Conservation (phyloP, 92 coral and sea anemone genomes). For the Zoanthus gigantus region DNA sequence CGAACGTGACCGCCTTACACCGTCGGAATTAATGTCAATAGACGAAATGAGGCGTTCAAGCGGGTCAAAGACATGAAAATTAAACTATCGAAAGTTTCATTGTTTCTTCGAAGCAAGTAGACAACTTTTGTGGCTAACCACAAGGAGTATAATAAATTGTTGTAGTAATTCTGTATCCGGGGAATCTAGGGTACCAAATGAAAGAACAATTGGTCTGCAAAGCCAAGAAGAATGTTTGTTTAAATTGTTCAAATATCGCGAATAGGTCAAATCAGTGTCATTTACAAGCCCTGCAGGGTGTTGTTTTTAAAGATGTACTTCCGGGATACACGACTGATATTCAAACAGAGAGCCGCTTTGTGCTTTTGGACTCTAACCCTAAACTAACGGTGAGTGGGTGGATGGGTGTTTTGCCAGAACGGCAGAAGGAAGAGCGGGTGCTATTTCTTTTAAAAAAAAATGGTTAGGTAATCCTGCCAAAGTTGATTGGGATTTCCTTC, state of each 20-base stretch:
- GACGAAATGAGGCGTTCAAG: background rate
- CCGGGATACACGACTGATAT: background rate
- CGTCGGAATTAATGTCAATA: background rate
- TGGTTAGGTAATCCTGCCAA: too few relatives aligned
- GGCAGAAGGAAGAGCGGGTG: too few relatives aligned
- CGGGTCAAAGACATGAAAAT: background rate
- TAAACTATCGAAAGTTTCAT: background rate
- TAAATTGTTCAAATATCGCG: background rate
- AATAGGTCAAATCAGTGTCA: background rate
- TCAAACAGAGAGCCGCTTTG: background rate
- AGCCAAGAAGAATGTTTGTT: background rate
- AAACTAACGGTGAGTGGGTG: background rate
- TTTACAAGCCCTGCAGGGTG: background rate
- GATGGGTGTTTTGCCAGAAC: too few relatives aligned
- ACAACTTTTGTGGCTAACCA: constrained; percentile 8
- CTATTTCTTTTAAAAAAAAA: too few relatives aligned
- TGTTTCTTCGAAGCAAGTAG: background rate
- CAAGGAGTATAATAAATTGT: background rate
- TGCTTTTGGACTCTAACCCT: background rate
- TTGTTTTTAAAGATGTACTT: background rate
- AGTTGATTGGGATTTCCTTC: too few relatives aligned
- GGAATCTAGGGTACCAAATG: background rate
- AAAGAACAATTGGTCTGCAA: background rate
- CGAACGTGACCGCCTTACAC: background rate
- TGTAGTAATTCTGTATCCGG: background rate